Evolutionary conservation across 2,113 vertebrate genomes (phyloP), one percentile per base, ranked within the genome.

Genomic region (Actenoides lindsayi): DNA sequence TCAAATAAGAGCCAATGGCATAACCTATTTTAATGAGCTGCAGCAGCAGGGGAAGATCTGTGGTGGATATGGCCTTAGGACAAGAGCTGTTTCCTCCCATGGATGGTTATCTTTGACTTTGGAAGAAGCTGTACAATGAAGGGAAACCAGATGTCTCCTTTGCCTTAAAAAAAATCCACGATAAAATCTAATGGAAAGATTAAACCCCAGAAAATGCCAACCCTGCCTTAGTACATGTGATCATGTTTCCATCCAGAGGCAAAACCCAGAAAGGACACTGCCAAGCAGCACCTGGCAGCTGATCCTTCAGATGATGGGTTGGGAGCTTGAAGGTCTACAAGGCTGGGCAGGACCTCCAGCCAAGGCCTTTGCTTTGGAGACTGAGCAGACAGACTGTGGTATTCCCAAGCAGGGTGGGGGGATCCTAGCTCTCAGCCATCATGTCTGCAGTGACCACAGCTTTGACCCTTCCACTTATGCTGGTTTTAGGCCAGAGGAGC

Each of bases 221-320:
- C 78, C 87, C 94, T 94, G 96, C 96, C 96, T 96, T 95, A 96
- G 93, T 46, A 62, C 37, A 59, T 12, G 20, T 73, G 80, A 15
- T 56, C 86, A 57, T 3, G 8, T 94, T 87, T 84, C 91, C 59
- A 85, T 48, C 70, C 87, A 84, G 88, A 90, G 64, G 80, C 64
- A 83, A 69, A 65, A 68, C 9, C 73, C 76, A 73, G 81, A 46
- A 80, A 31, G 71, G 64, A 44, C 8, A 1, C 21, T 69, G 83
- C 16, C 2, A 1, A 53, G 80, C 53, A 83, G 56, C 1, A 54
- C 20, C 70, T 65, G 37, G 70, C 70, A 87, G 82, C 19, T 91
- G 89, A 30, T 57, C 90, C 88, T 37, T 79, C 18, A 5, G 48
- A 11, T 35, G 28, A 10, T 16, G n/a, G 56, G 41, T n/a, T 87